These are phyloP conservation scores for Calosoma granatense DNA, from an alignment of 1,140 invertebrate genomes.

Conservation along the genomic window DNA sequence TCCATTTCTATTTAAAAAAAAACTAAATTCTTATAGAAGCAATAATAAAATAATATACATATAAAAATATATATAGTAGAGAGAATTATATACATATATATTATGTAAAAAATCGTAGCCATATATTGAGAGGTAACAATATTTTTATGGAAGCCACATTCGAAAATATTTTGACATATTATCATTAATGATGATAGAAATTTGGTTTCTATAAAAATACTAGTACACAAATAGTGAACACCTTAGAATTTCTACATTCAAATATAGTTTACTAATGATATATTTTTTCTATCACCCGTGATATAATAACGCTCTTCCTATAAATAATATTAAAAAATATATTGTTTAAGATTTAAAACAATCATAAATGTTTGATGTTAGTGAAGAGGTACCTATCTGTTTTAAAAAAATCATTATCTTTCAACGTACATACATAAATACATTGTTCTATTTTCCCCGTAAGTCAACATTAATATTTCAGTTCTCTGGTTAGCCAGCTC, in stretches of 20 bases:
- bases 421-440: not conserved
- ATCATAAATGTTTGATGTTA: constrained; percentile 5
- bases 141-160: not conserved
- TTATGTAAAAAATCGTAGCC: constrained; percentile 3
- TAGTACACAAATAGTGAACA: not conserved
- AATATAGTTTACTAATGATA: constrained; percentile 7
- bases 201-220: constrained; percentile 7
- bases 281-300: constrained; percentile 9
- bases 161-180: not conserved
- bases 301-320: constrained; percentile 9
- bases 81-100: constrained; percentile 2
- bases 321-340: not conserved
- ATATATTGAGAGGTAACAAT: not conserved
- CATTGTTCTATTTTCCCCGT: no score
- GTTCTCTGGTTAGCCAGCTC: no score
- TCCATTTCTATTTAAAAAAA: constrained; percentile 3
- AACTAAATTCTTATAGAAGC: constrained; percentile 6
- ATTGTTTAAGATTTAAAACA: constrained; percentile 4
- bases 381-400: not conserved
- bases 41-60: constrained; percentile 2
- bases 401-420: no score
- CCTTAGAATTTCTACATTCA: constrained; percentile 6
- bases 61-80: not conserved
- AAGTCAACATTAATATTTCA: no score
- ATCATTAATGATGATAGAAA: not conserved